A percentile compares a stretch with the other conserved stretches of the same genome.
Evolutionary conservation across 1,140 invertebrate genomes (phyloP).

Genomic region (Hyles vespertilio): DNA sequence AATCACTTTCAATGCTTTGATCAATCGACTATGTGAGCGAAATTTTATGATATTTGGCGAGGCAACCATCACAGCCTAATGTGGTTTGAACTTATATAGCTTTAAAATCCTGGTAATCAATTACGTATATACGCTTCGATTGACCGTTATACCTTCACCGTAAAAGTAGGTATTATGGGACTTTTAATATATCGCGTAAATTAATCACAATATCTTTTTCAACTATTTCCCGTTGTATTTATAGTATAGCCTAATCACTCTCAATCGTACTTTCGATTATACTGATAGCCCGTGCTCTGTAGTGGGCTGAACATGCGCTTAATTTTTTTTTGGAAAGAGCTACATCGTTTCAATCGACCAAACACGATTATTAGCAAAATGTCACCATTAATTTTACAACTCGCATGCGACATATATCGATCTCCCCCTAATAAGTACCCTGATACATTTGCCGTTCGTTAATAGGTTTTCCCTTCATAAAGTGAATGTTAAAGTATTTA

Average conservation of each 20-base stretch:
- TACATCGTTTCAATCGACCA: no score
- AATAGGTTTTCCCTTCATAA: conserved; percentile 74
- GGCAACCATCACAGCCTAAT: no score
- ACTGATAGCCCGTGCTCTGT: neutral
- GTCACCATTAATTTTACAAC: neutral
- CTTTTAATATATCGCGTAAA: neutral
- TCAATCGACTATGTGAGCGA: no score
- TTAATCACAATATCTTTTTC: neutral
- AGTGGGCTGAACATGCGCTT: no score
- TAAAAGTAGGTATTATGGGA: neutral
- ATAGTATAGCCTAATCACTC: neutral
- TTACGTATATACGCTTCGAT: no score
- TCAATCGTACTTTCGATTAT: no score
- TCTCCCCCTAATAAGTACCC: conserved; percentile 1
- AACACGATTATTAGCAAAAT: no score
- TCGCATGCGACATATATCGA: neutral
- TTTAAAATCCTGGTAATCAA: neutral
- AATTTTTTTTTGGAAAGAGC: no score
- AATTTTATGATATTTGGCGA: no score
- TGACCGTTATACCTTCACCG: no score
- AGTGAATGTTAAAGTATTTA: conserved; percentile 73
- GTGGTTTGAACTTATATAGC: no score
- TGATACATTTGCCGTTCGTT: conserved; percentile 69
- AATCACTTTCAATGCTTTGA: no score
- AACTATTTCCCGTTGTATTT: neutral